Percentiles rank a stretch among this genome's conserved stretches.
phyloP scores from a whole-genome alignment of 2,797 vertebrate species.

The Lagocephalus sceleratus region DNA sequence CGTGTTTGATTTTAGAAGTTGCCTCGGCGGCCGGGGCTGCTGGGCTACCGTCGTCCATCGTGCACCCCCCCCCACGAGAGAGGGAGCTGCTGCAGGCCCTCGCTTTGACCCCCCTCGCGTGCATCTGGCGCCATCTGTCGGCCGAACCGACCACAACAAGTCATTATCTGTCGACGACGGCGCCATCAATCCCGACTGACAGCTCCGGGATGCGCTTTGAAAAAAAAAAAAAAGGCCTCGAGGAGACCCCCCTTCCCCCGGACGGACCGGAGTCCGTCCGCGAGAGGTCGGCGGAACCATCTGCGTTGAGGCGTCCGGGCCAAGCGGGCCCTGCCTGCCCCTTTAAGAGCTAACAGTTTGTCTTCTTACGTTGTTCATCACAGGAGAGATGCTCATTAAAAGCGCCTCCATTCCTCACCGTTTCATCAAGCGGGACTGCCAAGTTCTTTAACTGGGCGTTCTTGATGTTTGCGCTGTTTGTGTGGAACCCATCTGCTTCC shows the following conservation, averaged over 20 bases:
- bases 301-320: slow-evolving; percentile 10
- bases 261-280: slow-evolving; percentile 18
- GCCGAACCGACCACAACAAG: slow-evolving; percentile 8
- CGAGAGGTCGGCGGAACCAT: slow-evolving; percentile 27
- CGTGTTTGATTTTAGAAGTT: too few species aligned
- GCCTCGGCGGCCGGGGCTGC: too few species aligned
- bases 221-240: background rate
- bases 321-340: slow-evolving; percentile 56
- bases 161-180: background rate
- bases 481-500: slow-evolving; percentile 85
- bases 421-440: slow-evolving; percentile 82
- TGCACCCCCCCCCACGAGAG: background rate
- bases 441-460: slow-evolving; percentile 82
- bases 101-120: slow-evolving; percentile 40
- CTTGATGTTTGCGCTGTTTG: slow-evolving; percentile 85
- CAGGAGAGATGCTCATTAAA: slow-evolving; percentile 81
- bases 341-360: slow-evolving; percentile 75
- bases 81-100: slow-evolving; percentile 1
- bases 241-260: background rate
- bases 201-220: background rate
- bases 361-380: slow-evolving; percentile 75
- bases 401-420: slow-evolving; percentile 76
- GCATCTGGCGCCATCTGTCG: slow-evolving; percentile 73
- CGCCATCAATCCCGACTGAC: background rate
- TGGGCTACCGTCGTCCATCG: too few species aligned